Evolutionary conservation across 2,888 invertebrate species (phyloP), one percentile per base, ranked within the genome.

Genomic region (Pollenia amentaria): DNA sequence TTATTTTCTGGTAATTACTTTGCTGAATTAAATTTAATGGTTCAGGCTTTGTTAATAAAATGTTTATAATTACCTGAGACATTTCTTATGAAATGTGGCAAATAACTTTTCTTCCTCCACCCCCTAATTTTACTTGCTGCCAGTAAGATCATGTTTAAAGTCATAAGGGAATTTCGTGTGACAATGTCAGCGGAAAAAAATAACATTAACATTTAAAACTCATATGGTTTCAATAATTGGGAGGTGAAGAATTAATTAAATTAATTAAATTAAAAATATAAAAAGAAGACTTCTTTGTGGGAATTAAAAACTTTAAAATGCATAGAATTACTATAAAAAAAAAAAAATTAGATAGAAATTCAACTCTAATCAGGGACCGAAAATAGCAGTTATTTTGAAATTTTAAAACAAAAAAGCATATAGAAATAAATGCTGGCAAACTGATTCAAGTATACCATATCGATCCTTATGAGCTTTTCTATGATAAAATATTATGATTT

Each of bases 1-100:
- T 60, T 69, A 12, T 11, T 48, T 40, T 60, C 12, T 16, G 40
- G 53, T 65, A 78, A 73, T 73, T 80, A 65, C 73, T 73, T 73
- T 75, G 40, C 29, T 16, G 55, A 67, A 73, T 53, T 75, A 40
- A 72, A 65, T 75, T 78, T 72, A 77, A 77, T 83, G 77, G 83
- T 70, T 60, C 14, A 21, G 57, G 21, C 38, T 51, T 69, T 62
- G 76, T 60, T 51, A 62, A 42, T 75, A 60, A 81, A 75, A 69
- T 69, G 12, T 16, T 83, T 77, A 40, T 69, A 82, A 75, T 75
- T 75, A 69, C 51, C 40, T 69, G 51, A n/a, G 44, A 40, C 67
- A 40, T 53, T 75, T 75, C 48, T 75, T 46, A 46, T 55, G 7
- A 81, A 65, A 55, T 73, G 44, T 53, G 16, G 16, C 21, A n/a